phyloP scores from a whole-genome alignment of 2,797 vertebrate species.

The Labroides dimidiatus region DNA sequence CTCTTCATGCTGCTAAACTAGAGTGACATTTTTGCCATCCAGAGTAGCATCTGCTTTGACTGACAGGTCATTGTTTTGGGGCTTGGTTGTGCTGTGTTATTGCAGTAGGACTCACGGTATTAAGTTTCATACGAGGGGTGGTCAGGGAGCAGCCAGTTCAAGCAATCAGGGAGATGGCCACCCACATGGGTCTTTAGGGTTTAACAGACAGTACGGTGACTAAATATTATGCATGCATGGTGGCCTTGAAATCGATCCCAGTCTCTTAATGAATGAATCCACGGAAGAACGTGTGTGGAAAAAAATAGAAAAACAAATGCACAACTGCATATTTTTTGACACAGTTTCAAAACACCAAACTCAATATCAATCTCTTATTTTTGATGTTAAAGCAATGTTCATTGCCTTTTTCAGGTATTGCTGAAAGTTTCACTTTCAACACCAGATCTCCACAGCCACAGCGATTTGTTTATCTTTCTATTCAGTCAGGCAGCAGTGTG shows the following conservation, averaged over 20 bases:
- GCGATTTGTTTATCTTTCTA: slow-evolving; percentile 13
- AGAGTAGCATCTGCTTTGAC: slow-evolving; percentile 53
- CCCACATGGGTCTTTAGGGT: slow-evolving; percentile 63
- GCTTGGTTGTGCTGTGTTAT: slow-evolving; percentile 69
- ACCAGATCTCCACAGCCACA: not conserved
- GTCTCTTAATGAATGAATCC: slow-evolving; percentile 50
- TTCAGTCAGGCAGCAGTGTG: slow-evolving; percentile 28
- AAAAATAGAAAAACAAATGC: slow-evolving; percentile 20
- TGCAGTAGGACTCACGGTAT: slow-evolving; percentile 72
- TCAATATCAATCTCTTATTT: not conserved
- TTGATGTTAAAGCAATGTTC: not conserved
- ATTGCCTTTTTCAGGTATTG: not conserved
- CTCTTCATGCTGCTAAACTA: slow-evolving; percentile 5
- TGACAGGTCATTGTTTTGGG: slow-evolving; percentile 76
- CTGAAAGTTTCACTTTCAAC: slow-evolving; percentile 1
- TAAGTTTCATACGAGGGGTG: slow-evolving; percentile 70
- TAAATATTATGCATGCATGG: slow-evolving; percentile 76
- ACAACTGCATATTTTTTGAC: slow-evolving; percentile 3
- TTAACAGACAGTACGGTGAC: slow-evolving; percentile 55
- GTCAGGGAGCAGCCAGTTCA: slow-evolving; percentile 72
- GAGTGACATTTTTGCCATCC: slow-evolving; percentile 28
- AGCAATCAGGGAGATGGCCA: slow-evolving; percentile 74
- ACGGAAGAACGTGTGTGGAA: not conserved
- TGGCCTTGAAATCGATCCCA: slow-evolving; percentile 58
- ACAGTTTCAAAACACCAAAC: not conserved